A percentile compares a stretch with the other conserved stretches of the same genome.
Evolutionary conservation across 2,797 vertebrate genomes (phyloP).

Genomic region (Pagetopsis macropterus): DNA sequence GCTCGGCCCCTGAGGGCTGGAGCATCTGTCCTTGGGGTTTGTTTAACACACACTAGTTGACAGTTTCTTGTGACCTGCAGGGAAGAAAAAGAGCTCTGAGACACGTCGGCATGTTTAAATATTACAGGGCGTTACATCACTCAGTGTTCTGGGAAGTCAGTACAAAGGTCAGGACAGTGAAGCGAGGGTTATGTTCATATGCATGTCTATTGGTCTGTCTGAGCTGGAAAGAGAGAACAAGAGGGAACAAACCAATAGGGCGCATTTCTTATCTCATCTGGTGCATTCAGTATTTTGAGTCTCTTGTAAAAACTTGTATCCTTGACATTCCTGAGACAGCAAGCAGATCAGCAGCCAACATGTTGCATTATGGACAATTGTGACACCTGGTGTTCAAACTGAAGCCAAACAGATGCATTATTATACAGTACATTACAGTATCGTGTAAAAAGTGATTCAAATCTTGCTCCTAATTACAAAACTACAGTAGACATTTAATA

Average conservation of each 20-base stretch:
- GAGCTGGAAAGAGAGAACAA: background rate
- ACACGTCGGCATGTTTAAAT: background rate
- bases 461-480: background rate
- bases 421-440: background rate
- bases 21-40: constrained; percentile 22
- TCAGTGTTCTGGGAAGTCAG: background rate
- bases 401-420: background rate
- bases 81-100: background rate
- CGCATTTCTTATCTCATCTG: background rate
- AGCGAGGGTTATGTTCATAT: constrained; percentile 10
- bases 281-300: background rate
- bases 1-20: constrained; percentile 12
- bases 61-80: background rate
- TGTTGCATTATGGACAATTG: constrained; percentile 6
- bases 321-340: background rate
- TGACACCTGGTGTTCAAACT: constrained; percentile 60
- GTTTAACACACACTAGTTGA: background rate
- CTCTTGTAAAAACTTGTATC: background rate
- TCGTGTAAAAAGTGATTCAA: background rate
- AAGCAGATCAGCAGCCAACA: background rate
- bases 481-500: background rate
- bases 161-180: constrained; percentile 19
- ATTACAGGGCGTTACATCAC: constrained; percentile 30
- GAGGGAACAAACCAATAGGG: background rate
- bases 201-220: background rate